Evolutionary conservation across 2,888 invertebrate genomes (phyloP), one percentile per base, ranked within the genome.

Genomic region (Eustalomyia histrio): DNA sequence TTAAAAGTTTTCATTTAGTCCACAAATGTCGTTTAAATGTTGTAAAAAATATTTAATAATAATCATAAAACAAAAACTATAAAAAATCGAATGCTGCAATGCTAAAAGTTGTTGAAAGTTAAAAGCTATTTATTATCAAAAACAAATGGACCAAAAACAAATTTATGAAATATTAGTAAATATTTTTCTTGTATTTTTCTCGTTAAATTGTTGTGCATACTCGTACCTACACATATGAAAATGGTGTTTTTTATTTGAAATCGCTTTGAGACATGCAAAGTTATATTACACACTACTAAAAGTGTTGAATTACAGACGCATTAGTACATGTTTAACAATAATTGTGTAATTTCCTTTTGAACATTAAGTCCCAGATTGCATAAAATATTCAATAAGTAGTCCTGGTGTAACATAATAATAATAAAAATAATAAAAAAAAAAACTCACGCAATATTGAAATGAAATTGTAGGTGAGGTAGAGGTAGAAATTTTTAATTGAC

Each of bases 301-400:
- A 47, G 43, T 47, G 43, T 47, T 47, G n/a, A 47, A 47, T 47
- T 47, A 47, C 43, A 47, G n/a, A 47, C n/a, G n/a, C 43, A 47
- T 47, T 47, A 67, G 33, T 29, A 52, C 50, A 60, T 71, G 73
- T 76, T 29, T 76, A 60, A 76, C 72, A 80, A 80, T 80, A 80
- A 80, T 80, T 80, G 80, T 76, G 76, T 64, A 80, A 80, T 80
- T 80, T 81, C 68, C 80, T 74, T 29, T 29, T 39, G 65, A 43
- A 52, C 50, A 29, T 58, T 47, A 14, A 47, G 43, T 47, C 43
- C 29, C 43, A 47, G 43, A 47, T 47, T 47, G 43, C 6, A 47
- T 39, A n/a, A 47, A 47, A 47, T 47, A 12, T n/a, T n/a, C 14
- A n/a, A 47, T n/a, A 47, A 47, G n/a, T 47, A 3, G 14, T 47